Conservation (phyloP, 2,888 invertebrate genomes). For the Hemithea aestivaria region DNA sequence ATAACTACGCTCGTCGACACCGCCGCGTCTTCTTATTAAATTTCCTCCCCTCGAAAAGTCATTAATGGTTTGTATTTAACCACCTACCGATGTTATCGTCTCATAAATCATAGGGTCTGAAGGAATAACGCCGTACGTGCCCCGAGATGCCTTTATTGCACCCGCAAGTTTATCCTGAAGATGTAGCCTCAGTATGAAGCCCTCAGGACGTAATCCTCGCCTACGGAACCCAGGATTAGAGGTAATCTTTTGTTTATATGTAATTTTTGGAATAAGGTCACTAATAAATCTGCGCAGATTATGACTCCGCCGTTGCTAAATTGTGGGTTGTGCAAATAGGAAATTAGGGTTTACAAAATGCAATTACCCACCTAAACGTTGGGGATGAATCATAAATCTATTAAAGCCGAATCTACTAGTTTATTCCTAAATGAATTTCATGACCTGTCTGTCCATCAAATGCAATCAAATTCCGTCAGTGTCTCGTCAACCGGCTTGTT, state of each 20-base stretch:
- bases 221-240: conserved; percentile 45
- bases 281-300: conserved; percentile 34
- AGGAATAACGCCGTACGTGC: conserved; percentile 43
- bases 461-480: conserved; percentile 7
- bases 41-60: conserved; percentile 75
- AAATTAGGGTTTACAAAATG: conserved; percentile 2
- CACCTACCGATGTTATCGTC: conserved; percentile 66
- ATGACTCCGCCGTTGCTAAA: conserved; percentile 14
- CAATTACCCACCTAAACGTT: no score
- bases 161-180: conserved; percentile 44
- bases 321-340: conserved; percentile 6
- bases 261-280: conserved; percentile 35
- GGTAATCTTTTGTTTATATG: conserved; percentile 63
- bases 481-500: conserved; percentile 16
- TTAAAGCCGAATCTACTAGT: no score
- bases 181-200: conserved; percentile 6
- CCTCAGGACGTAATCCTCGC: conserved; percentile 43
- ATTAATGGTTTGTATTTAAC: conserved; percentile 77
- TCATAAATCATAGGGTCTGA: conserved; percentile 73
- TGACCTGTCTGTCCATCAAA: no score
- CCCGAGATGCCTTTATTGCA: conserved; percentile 61
- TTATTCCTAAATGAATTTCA: no score
- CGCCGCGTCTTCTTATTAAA: conserved; percentile 73
- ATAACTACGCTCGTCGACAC: conserved; percentile 74
- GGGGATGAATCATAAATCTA: no score